Evolutionary conservation across 2,888 invertebrate genomes (phyloP).

Genomic region (Mamestra brassicae): DNA sequence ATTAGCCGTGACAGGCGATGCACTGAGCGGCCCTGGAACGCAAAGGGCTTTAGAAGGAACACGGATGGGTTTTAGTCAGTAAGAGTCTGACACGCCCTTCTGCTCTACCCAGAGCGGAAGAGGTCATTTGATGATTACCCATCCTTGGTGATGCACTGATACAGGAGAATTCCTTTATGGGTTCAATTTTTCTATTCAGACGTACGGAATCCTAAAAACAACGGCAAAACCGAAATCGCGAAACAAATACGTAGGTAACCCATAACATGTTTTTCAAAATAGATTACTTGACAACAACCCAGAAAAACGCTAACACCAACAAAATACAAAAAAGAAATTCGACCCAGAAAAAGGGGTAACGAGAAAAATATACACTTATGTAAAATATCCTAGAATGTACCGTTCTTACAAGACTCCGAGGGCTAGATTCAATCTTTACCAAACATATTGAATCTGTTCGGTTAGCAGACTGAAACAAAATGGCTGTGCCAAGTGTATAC

Average conservation of each 20-base stretch:
- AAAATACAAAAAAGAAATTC: slow-evolving; percentile 14
- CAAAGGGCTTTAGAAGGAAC: too few species aligned
- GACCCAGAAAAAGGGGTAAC: slow-evolving; percentile 34
- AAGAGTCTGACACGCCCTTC: too few species aligned
- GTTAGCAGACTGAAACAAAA: slow-evolving; percentile 55
- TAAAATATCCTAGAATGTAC: slow-evolving; percentile 49
- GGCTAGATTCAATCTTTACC: slow-evolving; percentile 60
- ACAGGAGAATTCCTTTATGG: too few species aligned
- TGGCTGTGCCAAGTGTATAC: slow-evolving; percentile 39
- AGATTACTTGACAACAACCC: neutral
- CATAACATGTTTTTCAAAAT: neutral
- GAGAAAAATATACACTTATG: slow-evolving; percentile 35
- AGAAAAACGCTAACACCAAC: slow-evolving; percentile 14
- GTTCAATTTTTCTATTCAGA: too few species aligned
- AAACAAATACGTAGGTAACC: neutral
- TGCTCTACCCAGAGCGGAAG: too few species aligned
- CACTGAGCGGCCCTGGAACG: too few species aligned
- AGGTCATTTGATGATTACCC: too few species aligned
- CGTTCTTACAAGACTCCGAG: slow-evolving; percentile 46
- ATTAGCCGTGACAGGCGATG: too few species aligned
- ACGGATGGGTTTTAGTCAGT: too few species aligned
- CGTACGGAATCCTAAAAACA: neutral
- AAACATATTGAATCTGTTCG: slow-evolving; percentile 57
- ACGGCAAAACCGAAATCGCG: neutral
- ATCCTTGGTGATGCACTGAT: too few species aligned